A percentile compares a stretch with the other conserved stretches of the same genome.
Conservation (phyloP, 2,113 vertebrate species). For the Ovis aries region ARS-UI_Ramb_v3.0 NC_056054.1:159561501-159562000, state of each 20-base stretch:
- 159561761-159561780: neutral
- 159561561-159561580: neutral
- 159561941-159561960: conserved; percentile 73
- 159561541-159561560: neutral
- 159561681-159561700: neutral
- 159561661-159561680: neutral
- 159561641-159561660: neutral
- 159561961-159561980: conserved; percentile 68
- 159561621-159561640: neutral
- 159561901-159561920: conserved; percentile 67
- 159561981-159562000: conserved; percentile 72
- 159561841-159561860: conserved; percentile 75
- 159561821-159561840: conserved; percentile 59
- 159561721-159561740: neutral
- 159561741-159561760: neutral
- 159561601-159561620: neutral
- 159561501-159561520: neutral
- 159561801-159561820: neutral
- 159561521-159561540: neutral
- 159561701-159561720: neutral
- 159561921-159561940: conserved; percentile 72
- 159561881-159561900: conserved; percentile 73
- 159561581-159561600: neutral
- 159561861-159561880: conserved; percentile 68
- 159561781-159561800: neutral